Percentiles rank a stretch among this genome's conserved stretches.
phyloP scores from a whole-genome alignment of 2,888 invertebrate species.

The Nycteola revayana region DNA sequence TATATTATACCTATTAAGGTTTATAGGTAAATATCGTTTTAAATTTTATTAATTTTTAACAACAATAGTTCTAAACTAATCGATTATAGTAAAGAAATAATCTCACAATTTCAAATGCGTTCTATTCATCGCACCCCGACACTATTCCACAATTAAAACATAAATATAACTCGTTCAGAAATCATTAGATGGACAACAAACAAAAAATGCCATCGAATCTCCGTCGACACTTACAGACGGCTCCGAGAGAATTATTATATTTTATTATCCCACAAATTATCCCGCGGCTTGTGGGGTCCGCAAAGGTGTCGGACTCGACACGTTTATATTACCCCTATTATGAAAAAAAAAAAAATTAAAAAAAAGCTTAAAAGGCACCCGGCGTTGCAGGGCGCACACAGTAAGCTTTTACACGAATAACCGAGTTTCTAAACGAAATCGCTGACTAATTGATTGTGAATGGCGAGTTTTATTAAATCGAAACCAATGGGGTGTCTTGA shows the following conservation, averaged over 20 bases:
- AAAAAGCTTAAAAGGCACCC: conserved; percentile 65
- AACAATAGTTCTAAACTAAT: too few relatives aligned
- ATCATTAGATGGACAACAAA: conserved; percentile 29
- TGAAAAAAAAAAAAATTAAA: conserved; percentile 53
- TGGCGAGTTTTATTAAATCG: conserved; percentile 55
- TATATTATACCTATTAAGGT: too few relatives aligned
- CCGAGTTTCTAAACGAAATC: conserved; percentile 57
- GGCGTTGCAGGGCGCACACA: conserved; percentile 40
- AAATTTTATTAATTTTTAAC: too few relatives aligned
- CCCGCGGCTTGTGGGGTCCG: conserved; percentile 71
- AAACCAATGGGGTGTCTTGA: conserved; percentile 53
- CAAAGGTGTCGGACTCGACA: conserved; percentile 75
- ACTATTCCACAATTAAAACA: conserved; percentile 33
- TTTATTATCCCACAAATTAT: conserved; percentile 76
- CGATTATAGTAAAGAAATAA: too few relatives aligned
- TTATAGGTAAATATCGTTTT: too few relatives aligned
- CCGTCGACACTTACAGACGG: conserved; percentile 43
- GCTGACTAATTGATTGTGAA: conserved; percentile 77
- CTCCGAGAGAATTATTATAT: conserved; percentile 58
- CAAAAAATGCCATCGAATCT: conserved; percentile 37
- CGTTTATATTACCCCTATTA: conserved; percentile 76
- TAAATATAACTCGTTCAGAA: conserved; percentile 33
- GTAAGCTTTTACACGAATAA: conserved; percentile 64
- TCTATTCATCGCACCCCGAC: conserved; percentile 26
- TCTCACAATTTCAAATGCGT: too few relatives aligned